Evolutionary conservation across 1,140 invertebrate genomes (phyloP), one percentile per base, ranked within the genome.

Genomic region (Drosophila novamexicana): DNA sequence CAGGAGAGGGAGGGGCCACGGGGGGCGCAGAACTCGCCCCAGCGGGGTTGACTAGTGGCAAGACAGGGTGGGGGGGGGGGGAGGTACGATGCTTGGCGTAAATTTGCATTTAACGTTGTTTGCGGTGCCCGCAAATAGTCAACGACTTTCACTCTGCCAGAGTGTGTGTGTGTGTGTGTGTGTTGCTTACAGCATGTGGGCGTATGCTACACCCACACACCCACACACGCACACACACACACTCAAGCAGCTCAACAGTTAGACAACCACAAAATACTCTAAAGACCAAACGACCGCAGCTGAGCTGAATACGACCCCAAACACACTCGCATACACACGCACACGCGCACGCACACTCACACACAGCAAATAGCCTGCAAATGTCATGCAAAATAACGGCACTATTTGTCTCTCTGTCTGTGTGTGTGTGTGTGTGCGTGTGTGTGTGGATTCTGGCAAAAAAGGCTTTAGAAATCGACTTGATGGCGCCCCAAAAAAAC

Each of bases 91-190:
- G 62, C 64, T 78, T 76, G 68, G 65, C 75, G 80, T 89, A 89
- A 89, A 89, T 89, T 89, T 89, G 84, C 84, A 89, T 89, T 89
- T 89, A 89, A 89, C 84, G 84, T 89, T 89, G 80, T 89, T 88
- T 89, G 84, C 77, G 84, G 84, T 88, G 63, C 79, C 79, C 79
- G 75, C 83, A 82, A 86, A 86, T 82, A 71, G 75, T 81, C 77
- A 49, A 63, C 59, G 59, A 62, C 66, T 62, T 22, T 42, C 54
- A 12, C 8, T 40, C 4, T 54, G 32, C 61, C 29, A 57, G 42
- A 29, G 44, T 22, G 49, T 57, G 34, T 52, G 57, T 49, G 42
- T 52, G 34, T 56, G 6, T 12, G 22, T 18, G 22, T 14, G 49
- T 50, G 49, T 56, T 63, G 47, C 39, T n/a, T 72, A 18, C 47